Conservation (phyloP, 2,888 invertebrate species). For the Spialia ferax region DNA sequence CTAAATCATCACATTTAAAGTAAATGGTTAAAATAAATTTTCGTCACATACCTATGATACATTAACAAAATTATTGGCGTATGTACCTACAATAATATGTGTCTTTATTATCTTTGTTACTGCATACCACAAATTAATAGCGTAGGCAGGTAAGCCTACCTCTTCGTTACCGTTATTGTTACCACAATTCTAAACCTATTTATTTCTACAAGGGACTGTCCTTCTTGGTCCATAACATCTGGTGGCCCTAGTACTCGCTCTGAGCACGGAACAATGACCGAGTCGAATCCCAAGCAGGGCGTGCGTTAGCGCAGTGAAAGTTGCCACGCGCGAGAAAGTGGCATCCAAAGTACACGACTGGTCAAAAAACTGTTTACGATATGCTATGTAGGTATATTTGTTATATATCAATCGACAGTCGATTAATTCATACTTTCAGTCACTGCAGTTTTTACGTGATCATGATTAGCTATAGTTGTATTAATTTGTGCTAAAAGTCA, state of each 20-base stretch:
- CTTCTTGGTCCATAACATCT: background rate
- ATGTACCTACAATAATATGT: too few species aligned
- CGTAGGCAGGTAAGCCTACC: too few species aligned
- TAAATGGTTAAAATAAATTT: too few species aligned
- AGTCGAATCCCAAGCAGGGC: conserved; percentile 32
- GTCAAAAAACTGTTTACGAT: conserved; percentile 23
- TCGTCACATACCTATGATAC: too few species aligned
- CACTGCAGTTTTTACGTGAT: conserved; percentile 1
- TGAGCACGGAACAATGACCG: conserved; percentile 32
- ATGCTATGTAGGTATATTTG: too few species aligned
- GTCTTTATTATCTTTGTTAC: too few species aligned
- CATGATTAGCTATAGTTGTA: background rate
- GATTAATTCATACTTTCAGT: conserved; percentile 21
- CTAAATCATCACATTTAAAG: too few species aligned
- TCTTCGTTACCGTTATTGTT: too few species aligned
- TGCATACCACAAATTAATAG: too few species aligned
- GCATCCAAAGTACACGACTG: conserved; percentile 9
- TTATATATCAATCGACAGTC: too few species aligned
- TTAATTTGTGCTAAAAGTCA: conserved; percentile 5
- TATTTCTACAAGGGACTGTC: background rate
- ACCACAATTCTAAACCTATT: too few species aligned
- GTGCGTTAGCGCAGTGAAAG: conserved; percentile 48
- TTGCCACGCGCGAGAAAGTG: conserved; percentile 43
- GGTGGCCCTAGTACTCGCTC: background rate
- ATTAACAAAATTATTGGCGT: too few species aligned